These are phyloP conservation scores for Agrotis segetum DNA, from an alignment of 2,888 invertebrate genomes.

Conservation along the genomic window DNA sequence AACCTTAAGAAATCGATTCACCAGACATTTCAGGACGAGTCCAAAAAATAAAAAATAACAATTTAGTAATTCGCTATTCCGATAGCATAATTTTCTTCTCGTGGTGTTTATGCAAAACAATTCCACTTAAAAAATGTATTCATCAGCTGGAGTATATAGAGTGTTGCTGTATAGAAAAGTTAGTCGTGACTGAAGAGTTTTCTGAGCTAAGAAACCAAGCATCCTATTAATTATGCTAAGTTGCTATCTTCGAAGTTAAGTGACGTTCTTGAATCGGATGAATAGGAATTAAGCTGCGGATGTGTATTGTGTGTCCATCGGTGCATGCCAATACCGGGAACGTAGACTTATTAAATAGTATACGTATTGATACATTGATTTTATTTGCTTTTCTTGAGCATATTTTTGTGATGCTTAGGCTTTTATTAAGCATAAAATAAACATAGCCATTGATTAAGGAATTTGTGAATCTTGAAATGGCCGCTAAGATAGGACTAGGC, in stretches of 20 bases:
- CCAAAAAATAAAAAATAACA: too few relatives aligned
- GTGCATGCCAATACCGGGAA: constrained; percentile 2
- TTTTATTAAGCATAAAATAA: too few relatives aligned
- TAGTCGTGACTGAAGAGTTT: background rate
- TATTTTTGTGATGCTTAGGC: background rate
- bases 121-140: background rate
- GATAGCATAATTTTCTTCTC: too few relatives aligned
- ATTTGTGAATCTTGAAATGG: too few relatives aligned
- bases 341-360: background rate
- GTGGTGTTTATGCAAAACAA: background rate
- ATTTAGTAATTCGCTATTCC: too few relatives aligned
- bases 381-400: background rate
- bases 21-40: too few relatives aligned
- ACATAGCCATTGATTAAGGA: too few relatives aligned
- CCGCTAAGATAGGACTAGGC: too few relatives aligned
- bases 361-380: constrained; percentile 7
- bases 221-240: constrained; percentile 29
- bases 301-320: constrained; percentile 29
- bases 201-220: background rate
- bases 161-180: background rate
- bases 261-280: constrained; percentile 21
- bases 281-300: constrained; percentile 23
- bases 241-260: constrained; percentile 3
- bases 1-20: too few relatives aligned
- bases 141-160: background rate